phyloP scores from a whole-genome alignment of 2,888 invertebrate species.

The Drosophila meridionalis region DNA sequence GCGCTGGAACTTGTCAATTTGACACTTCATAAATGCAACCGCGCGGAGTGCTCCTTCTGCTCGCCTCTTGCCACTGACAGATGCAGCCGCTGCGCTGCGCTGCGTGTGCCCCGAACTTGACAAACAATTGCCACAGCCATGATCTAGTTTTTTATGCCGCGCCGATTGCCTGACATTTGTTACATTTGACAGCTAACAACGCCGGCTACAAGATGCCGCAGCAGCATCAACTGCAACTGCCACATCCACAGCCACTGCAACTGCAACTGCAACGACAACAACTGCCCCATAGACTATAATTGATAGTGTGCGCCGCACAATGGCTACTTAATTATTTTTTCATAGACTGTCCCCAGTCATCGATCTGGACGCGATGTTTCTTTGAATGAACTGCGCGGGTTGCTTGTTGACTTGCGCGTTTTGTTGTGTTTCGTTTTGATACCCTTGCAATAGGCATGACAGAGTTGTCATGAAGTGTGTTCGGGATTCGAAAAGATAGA shows the following conservation, averaged over 20 bases:
- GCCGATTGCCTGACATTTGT: constrained; percentile 73
- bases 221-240: constrained; percentile 23
- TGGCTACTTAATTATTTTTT: constrained; percentile 79
- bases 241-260: constrained; percentile 10
- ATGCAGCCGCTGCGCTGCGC: constrained; percentile 43
- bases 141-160: constrained; percentile 63
- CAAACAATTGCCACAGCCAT: constrained; percentile 73
- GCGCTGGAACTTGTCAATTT: constrained; percentile 74
- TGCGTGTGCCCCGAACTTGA: constrained; percentile 68
- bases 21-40: constrained; percentile 78
- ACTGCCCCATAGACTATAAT: constrained; percentile 54
- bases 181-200: constrained; percentile 81
- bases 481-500: background rate
- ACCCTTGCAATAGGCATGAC: background rate
- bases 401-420: constrained; percentile 29
- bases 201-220: constrained; percentile 70
- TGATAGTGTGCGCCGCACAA: constrained; percentile 69
- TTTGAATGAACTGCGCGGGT: constrained; percentile 68
- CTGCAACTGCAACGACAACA: constrained; percentile 17
- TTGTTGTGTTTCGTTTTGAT: background rate
- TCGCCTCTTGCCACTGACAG: constrained; percentile 64
- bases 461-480: background rate
- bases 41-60: constrained; percentile 14
- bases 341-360: constrained; percentile 52
- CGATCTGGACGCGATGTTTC: constrained; percentile 28